These are phyloP conservation scores for Uropsilus gracilis DNA, from an alignment of 2,113 vertebrate genomes.

Conservation along the genomic window DNA sequence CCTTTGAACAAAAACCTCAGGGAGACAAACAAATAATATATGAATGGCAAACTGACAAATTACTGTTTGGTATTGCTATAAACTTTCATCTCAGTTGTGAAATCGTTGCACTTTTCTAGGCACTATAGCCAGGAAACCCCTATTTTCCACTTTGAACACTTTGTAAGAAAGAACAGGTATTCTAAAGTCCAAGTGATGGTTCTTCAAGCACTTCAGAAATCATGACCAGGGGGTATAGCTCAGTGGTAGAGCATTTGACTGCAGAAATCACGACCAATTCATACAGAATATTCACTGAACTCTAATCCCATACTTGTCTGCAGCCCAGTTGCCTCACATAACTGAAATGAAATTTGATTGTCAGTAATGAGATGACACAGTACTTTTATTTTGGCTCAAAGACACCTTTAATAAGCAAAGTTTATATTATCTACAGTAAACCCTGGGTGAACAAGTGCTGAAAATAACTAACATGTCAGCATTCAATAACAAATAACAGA, in stretches of 20 bases:
- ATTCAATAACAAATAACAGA: not conserved
- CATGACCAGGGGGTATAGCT: too few relatives aligned
- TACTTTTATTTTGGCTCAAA: conserved; percentile 2
- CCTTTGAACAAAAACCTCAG: conserved; percentile 4
- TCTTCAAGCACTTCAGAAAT: conserved; percentile 28
- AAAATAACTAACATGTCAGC: not conserved
- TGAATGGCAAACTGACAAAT: conserved; percentile 31
- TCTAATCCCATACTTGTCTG: not conserved
- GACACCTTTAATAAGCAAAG: conserved; percentile 30
- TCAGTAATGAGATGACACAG: not conserved
- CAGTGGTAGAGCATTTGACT: too few relatives aligned
- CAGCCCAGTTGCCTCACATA: not conserved
- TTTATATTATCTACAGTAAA: too few relatives aligned
- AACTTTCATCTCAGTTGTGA: not conserved
- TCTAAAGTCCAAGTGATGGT: not conserved
- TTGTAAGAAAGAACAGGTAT: not conserved
- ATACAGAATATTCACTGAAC: not conserved
- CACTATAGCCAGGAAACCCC: not conserved
- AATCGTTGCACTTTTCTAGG: not conserved
- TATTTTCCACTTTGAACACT: not conserved
- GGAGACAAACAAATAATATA: conserved; percentile 18
- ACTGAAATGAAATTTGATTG: not conserved
- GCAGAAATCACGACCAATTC: not conserved
- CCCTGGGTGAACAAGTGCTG: not conserved
- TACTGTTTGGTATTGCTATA: not conserved